Percentiles rank a stretch among this genome's conserved stretches.
phyloP scores from a whole-genome alignment of 2,797 vertebrate genomes.

The Sphaeramia orbicularis region DNA sequence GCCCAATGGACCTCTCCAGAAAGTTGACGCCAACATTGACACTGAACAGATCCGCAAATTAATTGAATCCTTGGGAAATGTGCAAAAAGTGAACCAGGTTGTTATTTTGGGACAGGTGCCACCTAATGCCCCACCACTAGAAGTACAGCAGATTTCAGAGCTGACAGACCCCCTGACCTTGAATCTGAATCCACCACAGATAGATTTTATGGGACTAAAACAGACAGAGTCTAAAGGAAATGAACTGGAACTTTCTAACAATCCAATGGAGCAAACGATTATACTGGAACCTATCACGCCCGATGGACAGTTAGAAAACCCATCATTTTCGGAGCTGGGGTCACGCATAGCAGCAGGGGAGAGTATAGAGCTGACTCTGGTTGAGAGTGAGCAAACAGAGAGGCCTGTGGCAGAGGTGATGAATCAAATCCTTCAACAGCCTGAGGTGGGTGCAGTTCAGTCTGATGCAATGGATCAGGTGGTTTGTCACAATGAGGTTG shows the following conservation, averaged over 20 bases:
- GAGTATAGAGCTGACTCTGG: slow-evolving; percentile 55
- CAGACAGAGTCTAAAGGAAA: slow-evolving; percentile 31
- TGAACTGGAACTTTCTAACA: slow-evolving; percentile 41
- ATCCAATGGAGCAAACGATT: slow-evolving; percentile 74
- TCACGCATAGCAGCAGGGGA: slow-evolving; percentile 47
- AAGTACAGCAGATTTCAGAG: slow-evolving; percentile 69
- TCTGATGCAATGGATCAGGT: slow-evolving; percentile 42
- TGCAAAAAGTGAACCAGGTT: slow-evolving; percentile 86
- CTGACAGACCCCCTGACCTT: slow-evolving; percentile 43
- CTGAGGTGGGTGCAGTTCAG: slow-evolving; percentile 25
- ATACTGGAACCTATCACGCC: slow-evolving; percentile 79
- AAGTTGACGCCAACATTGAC: slow-evolving; percentile 83
- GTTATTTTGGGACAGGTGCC: slow-evolving; percentile 83
- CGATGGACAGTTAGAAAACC: slow-evolving; percentile 71
- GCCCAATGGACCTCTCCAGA: slow-evolving; percentile 79
- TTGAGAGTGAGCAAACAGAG: slow-evolving; percentile 42
- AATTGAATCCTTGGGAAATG: slow-evolving; percentile 86
- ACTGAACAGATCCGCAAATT: slow-evolving; percentile 85
- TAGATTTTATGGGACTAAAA: slow-evolving; percentile 64
- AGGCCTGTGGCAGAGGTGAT: slow-evolving; percentile 37
- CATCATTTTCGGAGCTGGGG: slow-evolving; percentile 60
- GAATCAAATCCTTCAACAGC: slow-evolving; percentile 54
- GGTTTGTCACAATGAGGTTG: slow-evolving; percentile 56
- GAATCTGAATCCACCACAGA: slow-evolving; percentile 54
- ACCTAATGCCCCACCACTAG: slow-evolving; percentile 68